Conservation (phyloP, 2,888 invertebrate genomes). For the Troglohyphantes excavatus region DNA sequence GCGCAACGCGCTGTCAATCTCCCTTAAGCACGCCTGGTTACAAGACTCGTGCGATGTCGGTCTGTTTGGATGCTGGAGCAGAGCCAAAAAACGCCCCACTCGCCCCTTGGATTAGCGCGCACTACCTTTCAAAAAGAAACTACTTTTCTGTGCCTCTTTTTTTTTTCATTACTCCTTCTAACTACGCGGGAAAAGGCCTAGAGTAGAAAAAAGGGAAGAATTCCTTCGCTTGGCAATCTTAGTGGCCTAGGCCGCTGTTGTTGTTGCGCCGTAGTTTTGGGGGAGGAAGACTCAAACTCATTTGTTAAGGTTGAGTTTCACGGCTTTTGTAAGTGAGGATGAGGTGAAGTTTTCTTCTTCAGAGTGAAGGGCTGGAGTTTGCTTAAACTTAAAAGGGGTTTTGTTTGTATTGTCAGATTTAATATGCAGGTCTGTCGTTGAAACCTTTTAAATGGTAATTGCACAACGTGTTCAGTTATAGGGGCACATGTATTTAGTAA, state of each 20-base stretch:
- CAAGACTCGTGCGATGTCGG: slow-evolving; percentile 70
- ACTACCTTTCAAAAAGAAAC: slow-evolving; percentile 8
- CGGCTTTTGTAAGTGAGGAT: slow-evolving; percentile 20
- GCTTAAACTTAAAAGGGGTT: neutral
- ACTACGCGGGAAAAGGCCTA: slow-evolving; percentile 25
- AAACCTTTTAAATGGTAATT: too few relatives aligned
- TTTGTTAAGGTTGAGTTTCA: slow-evolving; percentile 55
- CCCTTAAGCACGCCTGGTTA: slow-evolving; percentile 66
- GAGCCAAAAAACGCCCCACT: slow-evolving; percentile 73
- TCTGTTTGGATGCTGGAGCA: slow-evolving; percentile 70
- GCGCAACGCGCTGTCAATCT: slow-evolving; percentile 76
- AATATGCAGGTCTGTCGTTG: too few relatives aligned
- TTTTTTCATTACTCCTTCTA: slow-evolving; percentile 31
- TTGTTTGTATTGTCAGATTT: neutral
- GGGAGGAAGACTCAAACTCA: neutral
- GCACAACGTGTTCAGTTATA: too few relatives aligned
- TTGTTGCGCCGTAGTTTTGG: slow-evolving; percentile 10
- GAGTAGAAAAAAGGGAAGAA: neutral
- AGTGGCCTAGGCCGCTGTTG: neutral
- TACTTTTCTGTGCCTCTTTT: neutral
- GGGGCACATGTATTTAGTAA: too few relatives aligned
- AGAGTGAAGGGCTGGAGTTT: slow-evolving; percentile 7
- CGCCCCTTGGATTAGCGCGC: slow-evolving; percentile 59
- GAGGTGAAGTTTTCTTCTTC: neutral
- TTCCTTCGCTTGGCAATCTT: slow-evolving; percentile 6